Evolutionary conservation across 1,140 invertebrate species (phyloP).

Genomic region (Vanessa atalanta): DNA sequence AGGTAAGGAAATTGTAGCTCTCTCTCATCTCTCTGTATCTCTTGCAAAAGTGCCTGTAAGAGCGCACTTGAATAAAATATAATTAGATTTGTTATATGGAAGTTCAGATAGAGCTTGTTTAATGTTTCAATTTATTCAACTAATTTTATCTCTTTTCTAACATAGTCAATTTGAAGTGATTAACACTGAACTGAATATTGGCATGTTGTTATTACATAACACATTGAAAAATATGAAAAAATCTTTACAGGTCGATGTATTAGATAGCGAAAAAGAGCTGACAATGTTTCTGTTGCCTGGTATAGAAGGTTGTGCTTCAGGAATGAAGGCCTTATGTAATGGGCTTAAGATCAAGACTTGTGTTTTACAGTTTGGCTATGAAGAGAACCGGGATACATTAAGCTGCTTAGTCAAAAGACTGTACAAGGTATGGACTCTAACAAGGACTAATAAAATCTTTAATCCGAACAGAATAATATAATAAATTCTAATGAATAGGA

Average conservation of each 20-base stretch:
- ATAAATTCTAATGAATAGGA: too few species aligned
- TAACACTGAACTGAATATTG: too few species aligned
- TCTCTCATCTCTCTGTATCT: not conserved
- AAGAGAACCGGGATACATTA: slow-evolving; percentile 57
- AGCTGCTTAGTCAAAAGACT: slow-evolving; percentile 61
- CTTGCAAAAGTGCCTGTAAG: too few species aligned
- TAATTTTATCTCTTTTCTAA: too few species aligned
- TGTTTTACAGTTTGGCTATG: slow-evolving; percentile 84
- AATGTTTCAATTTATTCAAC: not conserved
- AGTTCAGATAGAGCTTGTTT: too few species aligned
- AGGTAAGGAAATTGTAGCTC: slow-evolving; percentile 48
- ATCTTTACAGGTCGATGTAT: slow-evolving; percentile 56
- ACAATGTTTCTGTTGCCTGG: slow-evolving; percentile 89
- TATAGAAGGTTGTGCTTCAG: slow-evolving; percentile 86
- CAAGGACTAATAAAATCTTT: not conserved
- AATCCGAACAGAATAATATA: too few species aligned
- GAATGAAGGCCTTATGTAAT: slow-evolving; percentile 82
- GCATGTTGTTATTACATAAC: too few species aligned
- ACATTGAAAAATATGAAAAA: too few species aligned
- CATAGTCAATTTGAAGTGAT: too few species aligned
- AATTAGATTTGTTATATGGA: too few species aligned
- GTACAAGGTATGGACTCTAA: slow-evolving; percentile 56
- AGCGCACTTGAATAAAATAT: too few species aligned
- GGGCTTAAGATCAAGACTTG: slow-evolving; percentile 84
- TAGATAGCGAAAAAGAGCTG: slow-evolving; percentile 59